Evolutionary conservation across 1,140 invertebrate species (phyloP).

Genomic region (Drosophila mauritiana): DNA sequence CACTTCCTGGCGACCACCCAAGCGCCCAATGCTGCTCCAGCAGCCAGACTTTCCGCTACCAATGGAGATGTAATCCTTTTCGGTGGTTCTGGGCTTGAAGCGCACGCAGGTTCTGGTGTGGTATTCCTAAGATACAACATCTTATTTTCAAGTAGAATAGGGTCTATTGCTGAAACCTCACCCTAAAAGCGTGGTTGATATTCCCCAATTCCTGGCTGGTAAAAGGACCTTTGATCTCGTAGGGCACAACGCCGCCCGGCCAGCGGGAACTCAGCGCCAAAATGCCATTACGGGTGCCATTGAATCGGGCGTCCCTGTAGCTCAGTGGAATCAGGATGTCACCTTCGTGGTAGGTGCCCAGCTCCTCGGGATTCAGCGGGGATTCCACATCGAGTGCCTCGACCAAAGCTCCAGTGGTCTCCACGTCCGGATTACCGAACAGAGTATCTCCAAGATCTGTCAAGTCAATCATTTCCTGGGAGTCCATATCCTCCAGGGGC

Average conservation of each 20-base stretch:
- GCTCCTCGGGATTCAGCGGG: constrained; percentile 89
- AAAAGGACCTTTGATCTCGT: constrained; percentile 88
- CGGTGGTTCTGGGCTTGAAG: constrained; percentile 87
- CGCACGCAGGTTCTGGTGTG: constrained; percentile 90
- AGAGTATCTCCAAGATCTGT: constrained; percentile 85
- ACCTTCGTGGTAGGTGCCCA: constrained; percentile 90
- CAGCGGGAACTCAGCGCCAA: constrained; percentile 86
- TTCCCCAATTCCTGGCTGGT: constrained; percentile 85
- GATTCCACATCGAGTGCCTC: constrained; percentile 88
- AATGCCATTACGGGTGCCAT: constrained; percentile 87
- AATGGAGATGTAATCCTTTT: constrained; percentile 89
- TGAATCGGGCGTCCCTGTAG: constrained; percentile 68
- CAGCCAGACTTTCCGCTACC: constrained; percentile 89
- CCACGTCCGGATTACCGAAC: constrained; percentile 85
- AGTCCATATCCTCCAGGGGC: constrained; percentile 28
- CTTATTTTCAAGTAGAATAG: too few species aligned
- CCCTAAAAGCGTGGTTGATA: constrained; percentile 87
- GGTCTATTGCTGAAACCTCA: background rate
- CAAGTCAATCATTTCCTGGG: constrained; percentile 85
- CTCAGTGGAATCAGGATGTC: constrained; percentile 88
- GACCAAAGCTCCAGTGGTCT: constrained; percentile 86
- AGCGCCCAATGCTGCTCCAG: constrained; percentile 91
- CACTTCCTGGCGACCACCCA: constrained; percentile 86
- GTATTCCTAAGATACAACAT: constrained; percentile 85
- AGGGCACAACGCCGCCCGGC: constrained; percentile 89